Evolutionary conservation across 2,797 vertebrate genomes (phyloP).

Genomic region (Argentina silus): DNA sequence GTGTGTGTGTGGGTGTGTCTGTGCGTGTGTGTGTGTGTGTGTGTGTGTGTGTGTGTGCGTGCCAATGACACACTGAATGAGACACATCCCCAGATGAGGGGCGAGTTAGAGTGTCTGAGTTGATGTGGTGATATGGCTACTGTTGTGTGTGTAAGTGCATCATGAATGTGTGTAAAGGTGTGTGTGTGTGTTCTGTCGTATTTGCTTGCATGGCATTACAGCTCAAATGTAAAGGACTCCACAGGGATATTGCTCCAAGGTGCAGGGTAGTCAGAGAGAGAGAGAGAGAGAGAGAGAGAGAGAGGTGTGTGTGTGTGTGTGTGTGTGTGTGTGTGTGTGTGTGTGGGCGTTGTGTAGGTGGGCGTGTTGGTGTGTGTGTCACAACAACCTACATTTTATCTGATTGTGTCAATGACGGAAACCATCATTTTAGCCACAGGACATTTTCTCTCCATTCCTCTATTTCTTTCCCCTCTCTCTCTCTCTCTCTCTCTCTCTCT

Average conservation of each 20-base stretch:
- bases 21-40: too few relatives aligned
- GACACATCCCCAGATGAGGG: too few relatives aligned
- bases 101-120: too few relatives aligned
- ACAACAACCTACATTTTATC: constrained; percentile 3
- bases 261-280: neutral
- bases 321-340: neutral
- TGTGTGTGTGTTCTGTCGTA: neutral
- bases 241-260: neutral
- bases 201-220: neutral
- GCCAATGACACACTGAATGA: too few relatives aligned
- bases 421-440: neutral
- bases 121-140: too few relatives aligned
- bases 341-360: neutral
- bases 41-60: too few relatives aligned
- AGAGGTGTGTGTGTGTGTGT: neutral
- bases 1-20: too few relatives aligned
- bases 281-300: neutral
- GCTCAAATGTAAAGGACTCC: neutral
- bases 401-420: neutral
- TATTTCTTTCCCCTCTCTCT: neutral
- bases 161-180: neutral
- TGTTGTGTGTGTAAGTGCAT: too few relatives aligned
- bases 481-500: too few relatives aligned
- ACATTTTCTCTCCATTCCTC: neutral
- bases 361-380: neutral